Percentiles rank a stretch among this genome's conserved stretches.
These are phyloP conservation scores for Cyanoramphus novaezelandiae DNA, from an alignment of 2,113 vertebrate genomes.

Conservation along the genomic window DNA sequence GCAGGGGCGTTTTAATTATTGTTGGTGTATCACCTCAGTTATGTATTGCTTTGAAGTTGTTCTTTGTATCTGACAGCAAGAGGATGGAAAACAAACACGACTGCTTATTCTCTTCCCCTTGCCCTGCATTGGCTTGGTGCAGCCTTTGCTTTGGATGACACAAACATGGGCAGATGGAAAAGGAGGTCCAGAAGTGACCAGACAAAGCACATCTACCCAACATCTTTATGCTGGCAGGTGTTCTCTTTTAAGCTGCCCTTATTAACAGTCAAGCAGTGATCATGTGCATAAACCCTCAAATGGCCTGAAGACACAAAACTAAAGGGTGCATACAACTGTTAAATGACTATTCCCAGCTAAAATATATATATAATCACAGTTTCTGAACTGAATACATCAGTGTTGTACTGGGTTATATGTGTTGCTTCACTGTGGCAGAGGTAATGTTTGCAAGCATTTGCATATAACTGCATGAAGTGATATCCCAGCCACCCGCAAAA, in stretches of 20 bases:
- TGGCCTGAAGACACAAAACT: neutral
- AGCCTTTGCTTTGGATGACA: conserved; percentile 1
- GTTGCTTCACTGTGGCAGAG: neutral
- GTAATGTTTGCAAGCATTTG: neutral
- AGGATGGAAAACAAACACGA: conserved; percentile 41
- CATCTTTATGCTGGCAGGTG: neutral
- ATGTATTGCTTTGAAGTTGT: conserved; percentile 54
- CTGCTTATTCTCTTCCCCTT: conserved; percentile 33
- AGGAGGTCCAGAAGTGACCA: neutral
- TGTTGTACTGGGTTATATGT: neutral
- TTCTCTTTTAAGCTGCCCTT: neutral
- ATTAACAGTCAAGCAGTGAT: neutral
- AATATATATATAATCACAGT: neutral
- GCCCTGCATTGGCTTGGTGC: conserved; percentile 1
- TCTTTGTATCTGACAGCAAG: conserved; percentile 33
- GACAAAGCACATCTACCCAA: neutral
- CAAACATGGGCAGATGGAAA: neutral
- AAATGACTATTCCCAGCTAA: neutral
- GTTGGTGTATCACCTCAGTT: conserved; percentile 56
- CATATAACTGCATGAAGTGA: neutral
- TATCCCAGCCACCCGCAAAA: neutral
- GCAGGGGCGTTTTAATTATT: conserved; percentile 66
- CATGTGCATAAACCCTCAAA: neutral
- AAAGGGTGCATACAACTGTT: neutral
- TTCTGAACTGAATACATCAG: neutral